Conservation (phyloP, 2,797 vertebrate species). For the Valencia hispanica region DNA sequence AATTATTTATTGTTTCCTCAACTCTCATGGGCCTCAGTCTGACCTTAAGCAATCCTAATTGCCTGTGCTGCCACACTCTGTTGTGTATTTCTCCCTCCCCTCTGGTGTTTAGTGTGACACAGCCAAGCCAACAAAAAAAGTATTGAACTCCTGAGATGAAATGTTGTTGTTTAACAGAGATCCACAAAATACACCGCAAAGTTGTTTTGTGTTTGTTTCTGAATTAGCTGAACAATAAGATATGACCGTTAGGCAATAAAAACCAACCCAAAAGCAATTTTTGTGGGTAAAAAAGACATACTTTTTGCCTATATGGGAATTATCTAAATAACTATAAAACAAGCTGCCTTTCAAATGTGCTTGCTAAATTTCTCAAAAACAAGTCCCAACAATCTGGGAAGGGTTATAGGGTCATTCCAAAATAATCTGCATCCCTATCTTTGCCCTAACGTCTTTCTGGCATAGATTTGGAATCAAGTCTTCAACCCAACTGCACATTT, state of each 20-base stretch:
- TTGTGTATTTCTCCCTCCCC: slow-evolving; percentile 50
- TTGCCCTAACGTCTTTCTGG: background rate
- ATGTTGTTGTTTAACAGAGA: slow-evolving; percentile 31
- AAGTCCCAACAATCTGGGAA: background rate
- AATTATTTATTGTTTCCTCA: slow-evolving; percentile 86
- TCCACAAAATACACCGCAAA: slow-evolving; percentile 15
- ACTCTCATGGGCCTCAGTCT: slow-evolving; percentile 75
- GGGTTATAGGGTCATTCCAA: background rate
- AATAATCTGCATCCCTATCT: background rate
- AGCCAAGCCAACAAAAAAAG: slow-evolving; percentile 12
- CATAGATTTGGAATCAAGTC: no score
- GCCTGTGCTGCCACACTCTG: slow-evolving; percentile 63
- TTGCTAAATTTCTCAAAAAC: background rate
- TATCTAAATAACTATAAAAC: background rate
- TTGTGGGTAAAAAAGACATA: background rate
- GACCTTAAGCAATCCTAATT: slow-evolving; percentile 84
- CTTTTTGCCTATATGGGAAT: background rate
- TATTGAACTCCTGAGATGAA: slow-evolving; percentile 42
- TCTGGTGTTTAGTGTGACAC: slow-evolving; percentile 53
- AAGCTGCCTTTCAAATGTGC: background rate
- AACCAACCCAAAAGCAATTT: background rate
- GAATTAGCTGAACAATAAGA: slow-evolving; percentile 23
- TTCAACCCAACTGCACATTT: no score
- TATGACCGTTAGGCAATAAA: background rate
- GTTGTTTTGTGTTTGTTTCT: slow-evolving; percentile 9